These are phyloP conservation scores for Bostrychus sinensis DNA, from an alignment of 2,113 vertebrate genomes.

Conservation along the genomic window DNA sequence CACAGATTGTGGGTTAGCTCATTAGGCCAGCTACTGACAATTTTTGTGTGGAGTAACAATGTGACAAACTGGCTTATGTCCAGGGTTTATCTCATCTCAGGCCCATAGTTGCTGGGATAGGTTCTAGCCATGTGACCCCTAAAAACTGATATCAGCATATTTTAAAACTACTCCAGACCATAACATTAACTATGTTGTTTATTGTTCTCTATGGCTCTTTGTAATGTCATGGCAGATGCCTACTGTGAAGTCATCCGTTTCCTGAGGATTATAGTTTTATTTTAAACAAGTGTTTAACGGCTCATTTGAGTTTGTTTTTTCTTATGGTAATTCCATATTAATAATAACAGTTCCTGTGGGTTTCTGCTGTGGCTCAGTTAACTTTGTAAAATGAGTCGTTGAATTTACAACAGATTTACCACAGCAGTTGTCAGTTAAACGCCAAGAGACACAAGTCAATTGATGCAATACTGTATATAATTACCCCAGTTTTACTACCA, in stretches of 20 bases:
- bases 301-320: not conserved
- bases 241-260: not conserved
- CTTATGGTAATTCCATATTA: conserved; percentile 7
- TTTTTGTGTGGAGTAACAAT: no score
- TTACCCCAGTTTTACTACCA: no score
- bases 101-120: no score
- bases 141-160: no score
- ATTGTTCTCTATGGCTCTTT: not conserved
- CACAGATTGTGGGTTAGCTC: no score
- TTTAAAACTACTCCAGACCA: no score
- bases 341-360: not conserved
- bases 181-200: not conserved
- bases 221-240: not conserved
- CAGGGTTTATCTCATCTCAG: no score
- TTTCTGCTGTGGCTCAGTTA: not conserved
- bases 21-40: no score
- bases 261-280: conserved; percentile 7
- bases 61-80: no score
- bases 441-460: conserved; percentile 3
- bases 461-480: no score
- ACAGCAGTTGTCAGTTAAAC: not conserved
- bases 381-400: not conserved
- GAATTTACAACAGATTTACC: not conserved
- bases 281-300: conserved; percentile 1
- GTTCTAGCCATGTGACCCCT: no score